Base-by-base conservation (phyloP, 64 coral and sea anemone genomes). In the Montipora sp. region DNA sequence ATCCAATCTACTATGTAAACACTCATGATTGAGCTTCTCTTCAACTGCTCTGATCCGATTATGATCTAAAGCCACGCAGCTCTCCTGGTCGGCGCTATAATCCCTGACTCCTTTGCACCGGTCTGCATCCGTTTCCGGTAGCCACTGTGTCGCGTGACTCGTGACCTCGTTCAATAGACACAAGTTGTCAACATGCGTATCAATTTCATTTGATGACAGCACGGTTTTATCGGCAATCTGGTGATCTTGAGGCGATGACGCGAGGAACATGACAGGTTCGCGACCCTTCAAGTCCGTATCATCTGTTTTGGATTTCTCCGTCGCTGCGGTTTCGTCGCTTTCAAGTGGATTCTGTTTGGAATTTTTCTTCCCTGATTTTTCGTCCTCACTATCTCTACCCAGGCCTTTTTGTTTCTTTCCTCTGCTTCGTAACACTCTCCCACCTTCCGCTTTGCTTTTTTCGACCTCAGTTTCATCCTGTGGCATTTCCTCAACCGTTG, bases 131-230 rank as follows among this genome's bases (percentile, higher is more conserved):
- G 63, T 67, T 85, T 85, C 82, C 82, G 66, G 63, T 71, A 57
- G 7, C 11, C 46, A 27, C 65, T 85, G 82, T 47, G 82, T 60
- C 59, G 23, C 18, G 43, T 3, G 46, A 23, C 45, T 10, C 47
- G 45, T 72, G 61, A 71, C 65, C 44, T 2, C 80, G 19, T 27
- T 27, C 16, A 59, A 83, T 5, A 15, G 59, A 43, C 36, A 19
- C 21, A 7, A 8, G 16, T 85, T 8, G 82, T 85, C 82, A 85
- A 85, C 82, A 85, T 5, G 46, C 14, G 16, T 16, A 72, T 71
- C 82, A n/a, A 72, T 85, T 85, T 85, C 82, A 71, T 46, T 7
- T 44, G 82, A 85, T 85, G 82, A 70, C 82, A 85, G 65, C 36
- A 71, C 65, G 44, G 10, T 50, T 69, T 71, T 63, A 71, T 59